Evolutionary conservation across 2,113 vertebrate genomes (phyloP).

Genomic region (Gambusia holbrooki): DNA sequence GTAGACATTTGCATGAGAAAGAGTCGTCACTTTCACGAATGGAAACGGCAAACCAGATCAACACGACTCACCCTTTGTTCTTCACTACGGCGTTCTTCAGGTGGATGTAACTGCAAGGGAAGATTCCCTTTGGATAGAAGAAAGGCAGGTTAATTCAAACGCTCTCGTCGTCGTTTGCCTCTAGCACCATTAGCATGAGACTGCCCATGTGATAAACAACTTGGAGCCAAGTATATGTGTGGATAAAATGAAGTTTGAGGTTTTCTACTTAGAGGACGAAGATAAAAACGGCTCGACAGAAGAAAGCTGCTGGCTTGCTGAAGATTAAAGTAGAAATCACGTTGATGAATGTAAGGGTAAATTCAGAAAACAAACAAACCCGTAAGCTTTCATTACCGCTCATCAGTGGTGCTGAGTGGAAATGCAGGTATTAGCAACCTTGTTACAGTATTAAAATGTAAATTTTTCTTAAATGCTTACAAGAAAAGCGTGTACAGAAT

Average conservation of each 20-base stretch:
- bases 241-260: conserved; percentile 7
- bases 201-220: conserved; percentile 17
- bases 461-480: too few species aligned
- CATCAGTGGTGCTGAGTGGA: too few species aligned
- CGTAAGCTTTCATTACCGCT: too few species aligned
- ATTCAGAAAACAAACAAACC: background rate
- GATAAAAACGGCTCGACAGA: conserved; percentile 6
- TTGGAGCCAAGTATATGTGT: conserved; percentile 22
- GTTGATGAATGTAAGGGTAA: conserved; percentile 20
- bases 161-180: background rate
- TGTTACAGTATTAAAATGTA: background rate
- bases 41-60: background rate
- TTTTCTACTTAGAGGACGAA: conserved; percentile 26
- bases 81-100: conserved; percentile 96
- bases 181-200: conserved; percentile 9
- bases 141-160: conserved; percentile 33
- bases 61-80: conserved; percentile 92
- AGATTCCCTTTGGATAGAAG: conserved; percentile 86
- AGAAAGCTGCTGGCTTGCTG: conserved; percentile 26
- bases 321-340: conserved; percentile 55
- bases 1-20: background rate
- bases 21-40: background rate
- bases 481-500: too few species aligned
- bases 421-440: too few species aligned
- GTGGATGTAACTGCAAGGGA: conserved; percentile 93